Conservation (phyloP, 2,797 vertebrate genomes). For the Karalla daura region DNA sequence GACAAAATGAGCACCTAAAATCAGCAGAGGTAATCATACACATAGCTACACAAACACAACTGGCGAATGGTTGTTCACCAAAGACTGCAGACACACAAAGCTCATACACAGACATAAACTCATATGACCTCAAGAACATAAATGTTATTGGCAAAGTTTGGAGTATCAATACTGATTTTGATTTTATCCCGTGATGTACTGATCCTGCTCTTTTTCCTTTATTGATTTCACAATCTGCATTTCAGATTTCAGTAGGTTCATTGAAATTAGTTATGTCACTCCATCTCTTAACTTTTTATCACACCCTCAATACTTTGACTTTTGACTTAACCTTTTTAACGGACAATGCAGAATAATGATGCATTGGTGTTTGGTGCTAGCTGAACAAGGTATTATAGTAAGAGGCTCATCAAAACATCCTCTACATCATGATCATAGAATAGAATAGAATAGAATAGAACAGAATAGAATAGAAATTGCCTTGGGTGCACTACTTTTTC, state of each 20-base stretch:
- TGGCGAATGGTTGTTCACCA: slow-evolving; percentile 17
- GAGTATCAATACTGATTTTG: slow-evolving; percentile 22
- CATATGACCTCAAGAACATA: slow-evolving; percentile 32
- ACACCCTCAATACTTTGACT: neutral
- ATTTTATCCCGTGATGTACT: slow-evolving; percentile 1
- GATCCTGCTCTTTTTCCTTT: slow-evolving; percentile 41
- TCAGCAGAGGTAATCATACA: slow-evolving; percentile 72
- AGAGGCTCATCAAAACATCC: slow-evolving; percentile 15
- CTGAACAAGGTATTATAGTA: slow-evolving; percentile 39
- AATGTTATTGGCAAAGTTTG: slow-evolving; percentile 58
- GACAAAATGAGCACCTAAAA: slow-evolving; percentile 76
- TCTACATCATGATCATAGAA: neutral
- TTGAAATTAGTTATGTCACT: neutral
- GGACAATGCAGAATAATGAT: slow-evolving; percentile 3
- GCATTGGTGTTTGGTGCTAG: slow-evolving; percentile 27
- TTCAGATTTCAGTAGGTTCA: slow-evolving; percentile 27
- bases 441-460: too few species aligned
- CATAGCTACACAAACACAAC: slow-evolving; percentile 2
- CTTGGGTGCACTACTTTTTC: slow-evolving; percentile 30
- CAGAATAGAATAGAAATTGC: too few species aligned
- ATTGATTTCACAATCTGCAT: slow-evolving; percentile 42
- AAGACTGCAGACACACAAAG: slow-evolving; percentile 34
- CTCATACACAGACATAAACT: slow-evolving; percentile 19
- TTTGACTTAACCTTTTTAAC: neutral
- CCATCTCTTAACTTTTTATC: neutral